Conservation (phyloP, 2,113 vertebrate genomes). For the Tor tambroides region DNA sequence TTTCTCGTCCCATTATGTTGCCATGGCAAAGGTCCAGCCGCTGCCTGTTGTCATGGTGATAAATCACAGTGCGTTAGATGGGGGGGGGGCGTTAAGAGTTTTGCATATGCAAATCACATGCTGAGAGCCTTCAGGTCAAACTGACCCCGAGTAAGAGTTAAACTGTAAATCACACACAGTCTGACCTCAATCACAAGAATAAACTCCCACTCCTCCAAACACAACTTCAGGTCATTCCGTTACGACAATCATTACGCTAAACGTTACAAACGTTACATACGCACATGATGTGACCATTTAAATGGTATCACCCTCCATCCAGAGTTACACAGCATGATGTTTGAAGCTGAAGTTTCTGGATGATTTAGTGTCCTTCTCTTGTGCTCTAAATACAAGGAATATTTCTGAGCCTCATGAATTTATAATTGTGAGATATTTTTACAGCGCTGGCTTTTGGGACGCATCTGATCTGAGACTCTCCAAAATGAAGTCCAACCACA, state of each 20-base stretch:
- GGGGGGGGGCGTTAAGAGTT: slow-evolving; percentile 33
- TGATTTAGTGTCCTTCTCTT: neutral
- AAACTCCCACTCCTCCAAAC: neutral
- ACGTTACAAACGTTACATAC: neutral
- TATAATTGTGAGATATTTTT: neutral
- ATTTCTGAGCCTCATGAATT: slow-evolving; percentile 15
- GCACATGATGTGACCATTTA: too few species aligned
- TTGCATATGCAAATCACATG: slow-evolving; percentile 19
- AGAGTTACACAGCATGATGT: neutral
- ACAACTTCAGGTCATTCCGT: neutral
- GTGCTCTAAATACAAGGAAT: neutral
- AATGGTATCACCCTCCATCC: fast-evolving
- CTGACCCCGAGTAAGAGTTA: neutral
- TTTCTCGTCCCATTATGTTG: slow-evolving; percentile 47
- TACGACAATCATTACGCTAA: too few species aligned
- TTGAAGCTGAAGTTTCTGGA: neutral
- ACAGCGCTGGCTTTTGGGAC: neutral
- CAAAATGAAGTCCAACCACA: neutral
- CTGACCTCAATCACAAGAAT: neutral
- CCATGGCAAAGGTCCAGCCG: slow-evolving; percentile 51
- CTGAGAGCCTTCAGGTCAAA: slow-evolving; percentile 2
- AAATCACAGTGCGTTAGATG: slow-evolving; percentile 21
- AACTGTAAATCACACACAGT: neutral
- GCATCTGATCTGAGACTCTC: neutral
- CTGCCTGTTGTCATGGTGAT: slow-evolving; percentile 56